Percentiles rank a stretch among this genome's conserved stretches.
phyloP scores from a whole-genome alignment of 2,113 vertebrate species.

The Caretta caretta region DNA sequence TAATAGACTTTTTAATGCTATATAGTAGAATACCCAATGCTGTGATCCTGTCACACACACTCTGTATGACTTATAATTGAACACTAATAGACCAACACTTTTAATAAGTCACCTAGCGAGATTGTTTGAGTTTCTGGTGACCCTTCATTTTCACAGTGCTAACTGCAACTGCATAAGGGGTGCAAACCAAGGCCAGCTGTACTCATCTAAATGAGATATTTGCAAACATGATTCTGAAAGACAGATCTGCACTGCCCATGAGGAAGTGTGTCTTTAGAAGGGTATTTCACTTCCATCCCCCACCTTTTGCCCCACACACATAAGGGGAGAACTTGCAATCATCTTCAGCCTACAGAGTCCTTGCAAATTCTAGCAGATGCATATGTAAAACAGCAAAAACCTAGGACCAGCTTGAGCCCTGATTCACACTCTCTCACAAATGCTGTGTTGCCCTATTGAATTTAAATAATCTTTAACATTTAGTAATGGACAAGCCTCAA shows the following conservation, averaged over 20 bases:
- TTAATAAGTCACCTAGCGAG: not conserved
- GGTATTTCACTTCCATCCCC: not conserved
- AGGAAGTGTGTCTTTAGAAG: not conserved
- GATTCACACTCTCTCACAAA: not conserved
- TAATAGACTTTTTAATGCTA: not conserved
- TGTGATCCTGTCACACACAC: rapidly evolving
- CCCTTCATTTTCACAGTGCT: not conserved
- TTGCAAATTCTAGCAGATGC: not conserved
- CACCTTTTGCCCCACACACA: not conserved
- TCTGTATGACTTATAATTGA: not conserved
- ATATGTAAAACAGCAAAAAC: not conserved
- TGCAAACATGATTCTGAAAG: rapidly evolving
- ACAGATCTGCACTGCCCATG: rapidly evolving
- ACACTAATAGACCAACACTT: rapidly evolving
- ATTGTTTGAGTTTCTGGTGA: not conserved
- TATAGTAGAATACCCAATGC: not conserved
- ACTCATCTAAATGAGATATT: rapidly evolving
- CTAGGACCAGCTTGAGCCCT: not conserved
- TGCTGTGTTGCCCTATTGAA: not conserved
- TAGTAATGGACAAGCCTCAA: constrained; percentile 24
- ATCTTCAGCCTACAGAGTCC: rapidly evolving
- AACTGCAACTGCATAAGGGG: not conserved
- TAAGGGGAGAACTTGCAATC: not conserved
- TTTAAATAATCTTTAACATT: not conserved
- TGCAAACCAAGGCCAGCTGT: not conserved